phyloP scores from a whole-genome alignment of 2,888 invertebrate species.

The Parascotia fuliginaria region DNA sequence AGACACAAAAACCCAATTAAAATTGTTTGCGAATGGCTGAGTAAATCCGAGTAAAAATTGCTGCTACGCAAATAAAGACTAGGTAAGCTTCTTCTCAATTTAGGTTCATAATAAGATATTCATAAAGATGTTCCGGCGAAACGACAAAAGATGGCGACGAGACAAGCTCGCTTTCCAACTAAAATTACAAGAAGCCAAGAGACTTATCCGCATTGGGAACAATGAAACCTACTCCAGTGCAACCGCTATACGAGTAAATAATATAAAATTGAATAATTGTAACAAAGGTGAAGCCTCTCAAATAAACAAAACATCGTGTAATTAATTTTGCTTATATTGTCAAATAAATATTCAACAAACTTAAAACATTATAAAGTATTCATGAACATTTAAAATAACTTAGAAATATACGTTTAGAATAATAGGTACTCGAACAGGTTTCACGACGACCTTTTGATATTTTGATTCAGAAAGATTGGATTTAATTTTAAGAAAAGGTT shows the following conservation, averaged over 20 bases:
- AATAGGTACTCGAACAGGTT: too few relatives aligned
- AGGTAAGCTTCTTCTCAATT: constrained; percentile 79
- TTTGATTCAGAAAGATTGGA: too few relatives aligned
- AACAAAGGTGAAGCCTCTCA: constrained; percentile 15
- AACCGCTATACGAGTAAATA: constrained; percentile 34
- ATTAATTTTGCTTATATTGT: not conserved
- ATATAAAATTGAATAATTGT: constrained; percentile 30
- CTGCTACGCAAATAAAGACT: constrained; percentile 75
- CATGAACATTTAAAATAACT: too few relatives aligned
- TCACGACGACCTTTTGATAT: too few relatives aligned
- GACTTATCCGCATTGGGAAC: constrained; percentile 50
- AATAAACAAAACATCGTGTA: not conserved
- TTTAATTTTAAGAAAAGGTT: too few relatives aligned
- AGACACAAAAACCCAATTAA: constrained; percentile 80
- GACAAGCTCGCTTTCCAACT: constrained; percentile 57
- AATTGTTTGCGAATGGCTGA: constrained; percentile 80
- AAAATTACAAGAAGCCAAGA: constrained; percentile 64
- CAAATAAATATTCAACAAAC: not conserved
- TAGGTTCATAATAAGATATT: constrained; percentile 80
- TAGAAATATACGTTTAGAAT: too few relatives aligned
- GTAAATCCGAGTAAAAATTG: constrained; percentile 75
- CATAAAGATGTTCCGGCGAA: constrained; percentile 72
- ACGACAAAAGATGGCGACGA: constrained; percentile 66
- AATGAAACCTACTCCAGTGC: constrained; percentile 40
- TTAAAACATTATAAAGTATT: too few relatives aligned